phyloP scores from a whole-genome alignment of 2,888 invertebrate genomes.

The Tenthredo distinguenda region DNA sequence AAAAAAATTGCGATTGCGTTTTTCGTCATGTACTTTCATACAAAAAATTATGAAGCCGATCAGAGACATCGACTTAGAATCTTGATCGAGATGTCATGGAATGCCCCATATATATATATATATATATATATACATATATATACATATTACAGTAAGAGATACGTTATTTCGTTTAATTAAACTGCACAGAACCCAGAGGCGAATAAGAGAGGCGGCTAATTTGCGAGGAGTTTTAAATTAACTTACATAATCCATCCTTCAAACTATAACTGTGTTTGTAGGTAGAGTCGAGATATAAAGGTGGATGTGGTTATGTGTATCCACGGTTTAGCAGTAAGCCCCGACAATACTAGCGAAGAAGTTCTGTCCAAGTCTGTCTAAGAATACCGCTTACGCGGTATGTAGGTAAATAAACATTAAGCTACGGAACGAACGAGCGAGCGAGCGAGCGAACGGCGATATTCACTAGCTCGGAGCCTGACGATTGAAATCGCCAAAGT shows the following conservation, averaged over 20 bases:
- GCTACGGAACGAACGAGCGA: not conserved
- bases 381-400: conserved; percentile 45
- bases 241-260: conserved; percentile 1
- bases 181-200: no score
- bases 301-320: not conserved
- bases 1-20: no score
- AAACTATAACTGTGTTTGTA: not conserved
- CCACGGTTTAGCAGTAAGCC: not conserved
- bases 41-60: no score
- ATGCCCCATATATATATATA: no score
- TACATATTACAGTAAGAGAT: no score
- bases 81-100: no score
- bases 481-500: not conserved
- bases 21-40: no score
- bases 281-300: not conserved
- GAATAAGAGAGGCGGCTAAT: not conserved
- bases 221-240: not conserved
- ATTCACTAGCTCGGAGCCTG: not conserved
- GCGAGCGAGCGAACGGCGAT: not conserved
- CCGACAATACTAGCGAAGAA: not conserved
- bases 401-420: conserved; percentile 40
- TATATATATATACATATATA: no score
- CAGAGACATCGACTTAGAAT: no score
- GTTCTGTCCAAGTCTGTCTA: conserved; percentile 29
- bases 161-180: no score